Evolutionary conservation across 2,888 invertebrate genomes (phyloP).

Genomic region (Cantharis rustica): DNA sequence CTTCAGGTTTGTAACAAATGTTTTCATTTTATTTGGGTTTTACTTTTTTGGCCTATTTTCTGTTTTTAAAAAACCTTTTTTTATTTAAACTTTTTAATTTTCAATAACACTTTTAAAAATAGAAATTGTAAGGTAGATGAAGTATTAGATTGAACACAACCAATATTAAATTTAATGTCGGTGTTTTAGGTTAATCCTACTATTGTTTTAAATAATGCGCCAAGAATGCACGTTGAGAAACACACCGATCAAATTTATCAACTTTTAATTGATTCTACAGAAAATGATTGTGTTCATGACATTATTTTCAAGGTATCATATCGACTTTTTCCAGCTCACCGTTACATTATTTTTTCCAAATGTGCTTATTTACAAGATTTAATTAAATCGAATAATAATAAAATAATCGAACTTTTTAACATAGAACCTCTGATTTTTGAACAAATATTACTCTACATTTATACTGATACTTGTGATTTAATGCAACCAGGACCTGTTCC

Average conservation of each 20-base stretch:
- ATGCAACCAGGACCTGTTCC: slow-evolving; percentile 60
- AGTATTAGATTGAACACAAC: not conserved
- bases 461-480: slow-evolving; percentile 70
- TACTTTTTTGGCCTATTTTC: not conserved
- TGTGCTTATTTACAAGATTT: slow-evolving; percentile 67
- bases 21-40: not conserved
- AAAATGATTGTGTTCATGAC: slow-evolving; percentile 74
- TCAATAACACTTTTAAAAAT: not conserved
- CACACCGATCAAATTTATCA: slow-evolving; percentile 60
- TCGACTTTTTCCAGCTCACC: slow-evolving; percentile 71
- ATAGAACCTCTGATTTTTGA: slow-evolving; percentile 71
- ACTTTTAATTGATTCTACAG: slow-evolving; percentile 66
- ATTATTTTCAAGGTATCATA: slow-evolving; percentile 69
- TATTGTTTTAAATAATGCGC: not conserved
- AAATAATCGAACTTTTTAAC: slow-evolving; percentile 59
- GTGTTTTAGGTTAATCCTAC: slow-evolving; percentile 40
- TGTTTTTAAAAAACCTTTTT: too few species aligned
- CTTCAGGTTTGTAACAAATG: slow-evolving; percentile 66
- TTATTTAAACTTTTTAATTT: too few species aligned
- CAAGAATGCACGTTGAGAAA: not conserved
- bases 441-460: slow-evolving; percentile 71
- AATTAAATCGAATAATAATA: slow-evolving; percentile 54
- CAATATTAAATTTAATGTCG: not conserved
- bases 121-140: not conserved
- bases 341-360: slow-evolving; percentile 69